A percentile compares a stretch with the other conserved stretches of the same genome.
These are phyloP conservation scores for Stenolophus ochropezus DNA, from an alignment of 2,888 invertebrate genomes.

Conservation along the genomic window DNA sequence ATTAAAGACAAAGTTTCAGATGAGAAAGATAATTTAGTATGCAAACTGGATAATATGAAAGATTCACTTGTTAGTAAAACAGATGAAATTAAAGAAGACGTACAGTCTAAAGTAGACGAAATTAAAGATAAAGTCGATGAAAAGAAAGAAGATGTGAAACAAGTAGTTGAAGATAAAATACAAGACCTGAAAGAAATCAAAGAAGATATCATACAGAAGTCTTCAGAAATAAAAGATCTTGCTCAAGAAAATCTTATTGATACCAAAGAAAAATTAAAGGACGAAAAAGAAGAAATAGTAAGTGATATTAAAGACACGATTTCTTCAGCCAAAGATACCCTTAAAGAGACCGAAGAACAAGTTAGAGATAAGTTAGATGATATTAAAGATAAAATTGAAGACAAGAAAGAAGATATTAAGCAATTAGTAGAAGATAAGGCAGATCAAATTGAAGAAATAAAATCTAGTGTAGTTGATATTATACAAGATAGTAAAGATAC, in stretches of 20 bases:
- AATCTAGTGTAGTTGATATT: constrained; percentile 57
- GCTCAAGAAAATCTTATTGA: constrained; percentile 17
- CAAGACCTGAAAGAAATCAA: neutral
- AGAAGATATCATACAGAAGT: constrained; percentile 49
- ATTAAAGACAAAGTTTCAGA: too few species aligned
- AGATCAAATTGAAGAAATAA: constrained; percentile 33
- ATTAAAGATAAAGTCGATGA: neutral
- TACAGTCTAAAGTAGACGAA: neutral
- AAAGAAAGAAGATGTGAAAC: neutral
- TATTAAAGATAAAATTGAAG: neutral
- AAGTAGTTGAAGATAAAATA: neutral
- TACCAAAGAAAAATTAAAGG: constrained; percentile 59
- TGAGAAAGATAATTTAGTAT: neutral
- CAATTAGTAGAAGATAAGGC: neutral
- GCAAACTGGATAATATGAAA: neutral
- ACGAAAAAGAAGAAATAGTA: constrained; percentile 63
- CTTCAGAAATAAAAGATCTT: neutral
- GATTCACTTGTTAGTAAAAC: neutral
- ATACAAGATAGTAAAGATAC: neutral
- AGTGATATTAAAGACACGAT: constrained; percentile 59
- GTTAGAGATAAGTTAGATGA: constrained; percentile 68
- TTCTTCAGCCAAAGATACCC: constrained; percentile 62
- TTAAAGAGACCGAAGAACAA: constrained; percentile 68
- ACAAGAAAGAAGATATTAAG: constrained; percentile 49
- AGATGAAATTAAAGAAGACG: neutral